phyloP scores from a whole-genome alignment of 2,113 vertebrate species.

The Mionectes macconnelli region DNA sequence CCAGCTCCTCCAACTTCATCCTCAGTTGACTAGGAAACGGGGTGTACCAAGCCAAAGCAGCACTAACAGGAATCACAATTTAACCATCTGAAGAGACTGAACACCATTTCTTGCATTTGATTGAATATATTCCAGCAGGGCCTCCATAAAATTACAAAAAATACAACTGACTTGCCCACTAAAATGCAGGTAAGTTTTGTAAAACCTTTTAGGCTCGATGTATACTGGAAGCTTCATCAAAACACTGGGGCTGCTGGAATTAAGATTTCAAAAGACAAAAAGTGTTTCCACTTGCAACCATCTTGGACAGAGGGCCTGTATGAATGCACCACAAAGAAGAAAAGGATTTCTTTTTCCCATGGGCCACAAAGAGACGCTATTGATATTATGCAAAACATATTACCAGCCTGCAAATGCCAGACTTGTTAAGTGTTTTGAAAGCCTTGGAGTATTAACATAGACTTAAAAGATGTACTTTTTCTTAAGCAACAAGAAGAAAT shows the following conservation, averaged over 20 bases:
- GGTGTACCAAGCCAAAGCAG: slow-evolving; percentile 1
- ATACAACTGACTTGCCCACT: neutral
- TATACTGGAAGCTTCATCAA: neutral
- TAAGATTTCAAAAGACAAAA: slow-evolving; percentile 15
- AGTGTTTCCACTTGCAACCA: neutral
- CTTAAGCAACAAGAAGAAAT: neutral
- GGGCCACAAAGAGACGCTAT: slow-evolving; percentile 8
- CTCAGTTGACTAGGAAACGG: slow-evolving; percentile 34
- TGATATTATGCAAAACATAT: slow-evolving; percentile 29
- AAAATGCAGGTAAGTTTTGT: neutral
- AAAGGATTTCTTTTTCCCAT: slow-evolving; percentile 27
- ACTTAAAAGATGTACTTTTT: neutral
- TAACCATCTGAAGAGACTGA: slow-evolving; percentile 30
- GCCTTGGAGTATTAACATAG: neutral
- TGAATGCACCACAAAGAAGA: neutral
- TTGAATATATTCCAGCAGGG: neutral
- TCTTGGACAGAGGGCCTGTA: neutral
- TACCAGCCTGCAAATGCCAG: neutral
- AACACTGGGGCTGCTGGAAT: neutral
- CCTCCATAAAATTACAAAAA: neutral
- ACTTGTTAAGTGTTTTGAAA: neutral
- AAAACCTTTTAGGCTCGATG: neutral
- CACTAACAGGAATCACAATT: slow-evolving; percentile 17
- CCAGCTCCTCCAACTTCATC: slow-evolving; percentile 47
- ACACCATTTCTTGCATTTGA: slow-evolving; percentile 7